A percentile compares a stretch with the other conserved stretches of the same genome.
Conservation (phyloP, 2,888 invertebrate species). For the Epirrita christyi region DNA sequence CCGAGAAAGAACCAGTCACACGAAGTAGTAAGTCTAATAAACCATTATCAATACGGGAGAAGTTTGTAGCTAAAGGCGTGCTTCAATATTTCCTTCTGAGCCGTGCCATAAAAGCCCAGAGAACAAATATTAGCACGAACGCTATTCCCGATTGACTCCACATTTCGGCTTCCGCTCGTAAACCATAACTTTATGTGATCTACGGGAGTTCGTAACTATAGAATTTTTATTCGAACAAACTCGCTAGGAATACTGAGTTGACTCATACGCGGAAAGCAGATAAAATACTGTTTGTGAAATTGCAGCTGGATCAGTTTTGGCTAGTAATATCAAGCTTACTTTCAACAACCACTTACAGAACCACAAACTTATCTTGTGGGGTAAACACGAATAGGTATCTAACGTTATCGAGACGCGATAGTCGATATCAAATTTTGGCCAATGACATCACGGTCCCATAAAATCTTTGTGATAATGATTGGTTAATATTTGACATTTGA, state of each 20-base stretch:
- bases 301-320: background rate
- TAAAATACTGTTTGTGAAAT: conserved; percentile 8
- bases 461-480: too few relatives aligned
- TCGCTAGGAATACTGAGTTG: conserved; percentile 58
- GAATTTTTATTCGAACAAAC: conserved; percentile 61
- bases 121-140: conserved; percentile 37
- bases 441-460: too few relatives aligned
- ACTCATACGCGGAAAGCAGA: background rate
- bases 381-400: too few relatives aligned
- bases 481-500: too few relatives aligned
- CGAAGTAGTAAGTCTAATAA: too few relatives aligned
- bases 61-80: too few relatives aligned
- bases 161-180: conserved; percentile 63
- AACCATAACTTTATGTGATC: conserved; percentile 73
- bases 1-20: too few relatives aligned
- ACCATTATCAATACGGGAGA: too few relatives aligned
- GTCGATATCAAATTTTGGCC: too few relatives aligned
- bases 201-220: conserved; percentile 58
- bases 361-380: too few relatives aligned
- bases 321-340: background rate
- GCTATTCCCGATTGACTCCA: conserved; percentile 49
- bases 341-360: too few relatives aligned
- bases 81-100: background rate
- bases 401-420: too few relatives aligned
- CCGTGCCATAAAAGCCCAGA: conserved; percentile 13